A percentile compares a stretch with the other conserved stretches of the same genome.
Conservation (phyloP, 2,113 vertebrate genomes). For the Crotalus tigris region DNA sequence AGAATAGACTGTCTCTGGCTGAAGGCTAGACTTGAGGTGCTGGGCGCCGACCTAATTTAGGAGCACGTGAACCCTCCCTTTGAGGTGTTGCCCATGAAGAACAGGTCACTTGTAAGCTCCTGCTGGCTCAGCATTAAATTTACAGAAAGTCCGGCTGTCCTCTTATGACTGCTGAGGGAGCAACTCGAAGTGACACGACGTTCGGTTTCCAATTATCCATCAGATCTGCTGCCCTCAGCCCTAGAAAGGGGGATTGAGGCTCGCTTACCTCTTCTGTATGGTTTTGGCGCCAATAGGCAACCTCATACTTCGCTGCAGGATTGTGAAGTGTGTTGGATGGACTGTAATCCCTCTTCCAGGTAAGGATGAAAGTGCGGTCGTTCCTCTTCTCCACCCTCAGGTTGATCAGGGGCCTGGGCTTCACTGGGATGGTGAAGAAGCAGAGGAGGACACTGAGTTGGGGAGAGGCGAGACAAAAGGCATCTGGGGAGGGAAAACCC, state of each 20-base stretch:
- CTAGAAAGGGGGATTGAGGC: not conserved
- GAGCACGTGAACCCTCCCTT: not conserved
- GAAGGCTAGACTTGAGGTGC: not conserved
- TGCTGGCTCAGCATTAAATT: not conserved
- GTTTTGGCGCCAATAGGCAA: slow-evolving; percentile 59
- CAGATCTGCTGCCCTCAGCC: not conserved
- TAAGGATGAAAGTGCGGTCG: slow-evolving; percentile 54
- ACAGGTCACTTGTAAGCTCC: not conserved
- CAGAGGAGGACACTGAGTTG: not conserved
- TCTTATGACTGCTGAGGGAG: not conserved
- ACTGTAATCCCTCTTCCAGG: slow-evolving; percentile 60
- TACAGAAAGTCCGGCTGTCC: not conserved
- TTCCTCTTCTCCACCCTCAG: slow-evolving; percentile 18
- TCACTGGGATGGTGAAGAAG: slow-evolving; percentile 63
- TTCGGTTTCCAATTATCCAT: too few species aligned
- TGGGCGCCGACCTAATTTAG: not conserved
- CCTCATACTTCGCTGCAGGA: slow-evolving; percentile 31
- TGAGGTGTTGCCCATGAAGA: not conserved
- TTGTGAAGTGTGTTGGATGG: fast-evolving
- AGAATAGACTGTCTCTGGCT: not conserved
- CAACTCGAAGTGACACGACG: not conserved
- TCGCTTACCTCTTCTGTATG: slow-evolving; percentile 50
- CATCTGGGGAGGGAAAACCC: not conserved
- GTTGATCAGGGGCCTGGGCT: slow-evolving; percentile 60
- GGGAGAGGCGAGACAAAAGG: fast-evolving